Evolutionary conservation across 2,797 vertebrate species (phyloP), one percentile per base, ranked within the genome.

Genomic region (Rhabdophis nuchalis): DNA sequence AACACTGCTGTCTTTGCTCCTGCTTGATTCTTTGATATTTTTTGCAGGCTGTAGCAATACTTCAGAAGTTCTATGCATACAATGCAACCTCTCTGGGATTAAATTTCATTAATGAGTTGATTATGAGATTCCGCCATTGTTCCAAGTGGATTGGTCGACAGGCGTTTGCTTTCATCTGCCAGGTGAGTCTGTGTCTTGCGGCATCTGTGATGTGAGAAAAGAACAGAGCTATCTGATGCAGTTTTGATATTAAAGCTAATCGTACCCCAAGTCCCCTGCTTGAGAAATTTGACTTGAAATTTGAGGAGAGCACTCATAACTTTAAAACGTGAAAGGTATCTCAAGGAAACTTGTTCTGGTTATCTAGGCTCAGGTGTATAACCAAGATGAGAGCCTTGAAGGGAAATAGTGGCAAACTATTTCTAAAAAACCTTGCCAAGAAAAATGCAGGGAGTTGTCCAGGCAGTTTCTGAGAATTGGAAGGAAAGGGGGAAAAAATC

Each of bases 81-180:
- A 92, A 92, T 23, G 97, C 96, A 60, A 95, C 85, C 29, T 95
- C 96, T 0, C 82, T 97, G 95, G 97, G 97, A 27, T 94, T 98
- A 53, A 96, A 96, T 92, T 97, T 97, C 94, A 97, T 97, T 91
- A 96, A 93, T 11, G 97, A 98, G 61, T 97, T 98, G 3, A 86
- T 97, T 0, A 64, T 97, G 1, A 85, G 96, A 57, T 98, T 97
- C 92, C 95, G 95, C 88, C 97, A 97, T 94, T 97, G 97, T 89
- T 92, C 97, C 53, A 97, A 97, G 95, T 98, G 97, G 97, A 97
- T 97, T 25, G 96, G 98, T 60, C 97, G 98, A 93, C 98, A 98
- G 90, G 97, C 97, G n/a, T 98, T 98, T 87, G 97, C 97, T 29
- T 97, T 97, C 96, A 98, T 98, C 57, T 98, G 97, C 91, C 98